Base-by-base conservation (phyloP, 2,113 vertebrate species). In the Semnornis frantzii region DNA sequence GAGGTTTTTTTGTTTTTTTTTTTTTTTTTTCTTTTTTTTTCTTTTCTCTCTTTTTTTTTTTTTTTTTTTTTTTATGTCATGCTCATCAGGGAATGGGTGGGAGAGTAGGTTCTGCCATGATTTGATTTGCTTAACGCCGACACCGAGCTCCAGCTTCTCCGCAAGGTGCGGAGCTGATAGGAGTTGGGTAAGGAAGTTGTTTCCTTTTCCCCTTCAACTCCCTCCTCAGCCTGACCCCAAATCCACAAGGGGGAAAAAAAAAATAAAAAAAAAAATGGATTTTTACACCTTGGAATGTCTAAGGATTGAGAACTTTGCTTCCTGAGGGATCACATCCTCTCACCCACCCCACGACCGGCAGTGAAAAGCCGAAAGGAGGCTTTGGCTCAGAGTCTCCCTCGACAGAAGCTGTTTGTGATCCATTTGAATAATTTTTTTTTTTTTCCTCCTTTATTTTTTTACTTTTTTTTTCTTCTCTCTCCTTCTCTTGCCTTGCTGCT, bases 381-480 rank as follows among this genome's bases (percentile, higher is more conserved):
- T 93, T 87, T 96, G 95, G 95, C 93, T 7, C 82, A 24, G 76
- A 54, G 13, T 81, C 88, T 90, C 89, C 75, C 87, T 96, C 74
- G 65, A 73, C 94, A 94, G 77, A 94, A 96, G 92, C 96, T 94
- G 94, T 96, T 97, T 97, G 95, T 86, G 94, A 92, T 76, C 92
- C 17, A 7, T 94, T 94, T 52, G 89, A 89, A 94, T 94, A 18
- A 59, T 63, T 89, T 92, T 93, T 94, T 87, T 73, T 63, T 89
- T 92, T 93, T 94, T 87, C 76, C 34, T 48, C 59, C 48, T 69
- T 72, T 75, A 55, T 63, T 66, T 68, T 46, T 54, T 37, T 42
- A 15, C 10, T n/a, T 21, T 21, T 25, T 18, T 27, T 13, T 59
- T 55, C 44, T 60, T 76, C 78, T 80, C 44, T 15, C 42, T 15